Evolutionary conservation across 2,113 vertebrate genomes (phyloP), one percentile per base, ranked within the genome.

Genomic region (Syrmaticus mikado): DNA sequence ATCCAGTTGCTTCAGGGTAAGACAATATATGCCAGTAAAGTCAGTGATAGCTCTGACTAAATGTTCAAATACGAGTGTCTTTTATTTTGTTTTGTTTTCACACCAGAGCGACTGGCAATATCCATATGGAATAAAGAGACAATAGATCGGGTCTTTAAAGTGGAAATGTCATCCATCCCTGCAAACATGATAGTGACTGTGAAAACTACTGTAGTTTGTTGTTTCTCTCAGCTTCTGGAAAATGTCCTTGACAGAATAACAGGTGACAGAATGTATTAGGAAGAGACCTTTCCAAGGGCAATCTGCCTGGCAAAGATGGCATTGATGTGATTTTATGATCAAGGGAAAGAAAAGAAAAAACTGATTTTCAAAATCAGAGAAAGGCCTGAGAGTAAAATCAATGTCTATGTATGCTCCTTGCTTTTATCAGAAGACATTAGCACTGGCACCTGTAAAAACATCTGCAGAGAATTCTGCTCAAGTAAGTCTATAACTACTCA

Each of bases 1-100:
- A 94, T 46, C 46, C 57, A 74, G 46, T 90, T 90, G 68, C 88
- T 96, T 80, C 65, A 67, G 90, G 72, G 55, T 90, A 96, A 91
- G 41, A 21, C 65, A 88, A 38, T 74, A 76, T 10, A 61, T 96
- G 52, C 68, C 64, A n/a, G 65, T 67, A 81, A 93, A 95, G 28
- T 83, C 68, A 71, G 41, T 85, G 82, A 46, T 85, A 88, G 77
- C 94, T 94, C 72, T 62, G 40, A 62, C 41, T 87, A 76, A 87
- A 20, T 52, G 34, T 92, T 94, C 34, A 85, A 76, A 91, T 66
- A 58, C 0, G 0, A 71, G 40, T 25, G n/a, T 65, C 28, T 84
- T 82, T 72, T 87, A 61, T 57, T n/a, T 76, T 66, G 82, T 87
- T 61, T 58, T 58, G 17, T 64, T 64, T 64, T 25, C n/a, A 45